Evolutionary conservation across 2,113 vertebrate genomes (phyloP).

Genomic region (Natator depressus): DNA sequence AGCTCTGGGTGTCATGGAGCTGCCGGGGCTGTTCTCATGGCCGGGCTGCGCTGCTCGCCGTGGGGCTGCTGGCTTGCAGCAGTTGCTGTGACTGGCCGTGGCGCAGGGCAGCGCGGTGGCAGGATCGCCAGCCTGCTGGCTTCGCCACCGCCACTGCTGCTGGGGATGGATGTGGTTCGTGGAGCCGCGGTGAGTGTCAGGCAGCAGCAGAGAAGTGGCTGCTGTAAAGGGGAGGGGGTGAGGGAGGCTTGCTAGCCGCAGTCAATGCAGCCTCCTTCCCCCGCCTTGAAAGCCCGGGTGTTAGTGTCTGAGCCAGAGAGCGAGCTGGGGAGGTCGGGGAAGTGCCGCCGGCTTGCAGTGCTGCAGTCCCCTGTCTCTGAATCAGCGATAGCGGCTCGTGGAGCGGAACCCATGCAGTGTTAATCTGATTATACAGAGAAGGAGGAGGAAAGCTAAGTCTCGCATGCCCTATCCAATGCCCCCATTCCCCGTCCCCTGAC

Average conservation of each 20-base stretch:
- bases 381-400: not conserved
- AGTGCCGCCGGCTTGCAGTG: slow-evolving; percentile 38
- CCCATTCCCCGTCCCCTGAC: no score
- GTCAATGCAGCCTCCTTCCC: not conserved
- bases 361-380: slow-evolving; percentile 39
- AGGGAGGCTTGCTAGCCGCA: not conserved
- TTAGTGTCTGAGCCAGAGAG: not conserved
- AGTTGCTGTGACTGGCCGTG: not conserved
- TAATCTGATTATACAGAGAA: not conserved
- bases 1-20: not conserved
- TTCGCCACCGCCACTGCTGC: not conserved
- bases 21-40: not conserved
- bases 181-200: not conserved
- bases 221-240: not conserved
- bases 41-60: not conserved
- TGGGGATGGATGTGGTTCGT: not conserved
- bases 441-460: slow-evolving; percentile 33
- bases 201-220: not conserved
- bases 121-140: not conserved
- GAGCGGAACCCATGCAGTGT: slow-evolving; percentile 32
- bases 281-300: not conserved
- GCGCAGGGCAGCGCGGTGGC: not conserved
- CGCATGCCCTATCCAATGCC: no score
- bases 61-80: not conserved
- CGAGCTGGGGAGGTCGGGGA: not conserved